A percentile compares a stretch with the other conserved stretches of the same genome.
These are phyloP conservation scores for Silurus aristotelis DNA, from an alignment of 2,797 vertebrate species.

Conservation along the genomic window DNA sequence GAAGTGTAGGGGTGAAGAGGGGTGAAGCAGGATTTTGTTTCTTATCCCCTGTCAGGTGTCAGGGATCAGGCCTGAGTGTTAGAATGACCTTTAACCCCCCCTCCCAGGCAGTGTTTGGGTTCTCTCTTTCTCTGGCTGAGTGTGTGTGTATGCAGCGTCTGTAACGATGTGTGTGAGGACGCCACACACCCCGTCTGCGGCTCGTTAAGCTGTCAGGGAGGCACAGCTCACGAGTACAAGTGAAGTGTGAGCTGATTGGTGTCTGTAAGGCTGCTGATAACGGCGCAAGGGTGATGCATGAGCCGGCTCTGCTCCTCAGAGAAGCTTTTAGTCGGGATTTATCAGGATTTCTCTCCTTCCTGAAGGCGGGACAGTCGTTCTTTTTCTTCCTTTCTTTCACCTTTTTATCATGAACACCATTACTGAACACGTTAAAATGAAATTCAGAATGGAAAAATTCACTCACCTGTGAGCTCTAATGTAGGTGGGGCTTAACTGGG, in stretches of 20 bases:
- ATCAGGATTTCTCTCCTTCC: conserved; percentile 1
- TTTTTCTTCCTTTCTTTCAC: background rate
- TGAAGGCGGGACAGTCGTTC: background rate
- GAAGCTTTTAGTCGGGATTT: background rate
- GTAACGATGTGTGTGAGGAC: conserved; percentile 72
- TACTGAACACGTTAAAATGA: too few species aligned
- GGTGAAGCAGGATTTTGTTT: background rate
- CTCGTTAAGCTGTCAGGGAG: conserved; percentile 73
- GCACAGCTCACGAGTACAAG: conserved; percentile 66
- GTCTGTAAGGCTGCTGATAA: conserved; percentile 60
- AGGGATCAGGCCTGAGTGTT: conserved; percentile 59
- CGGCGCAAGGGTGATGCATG: conserved; percentile 60
- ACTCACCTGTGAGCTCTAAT: background rate
- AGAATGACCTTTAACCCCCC: conserved; percentile 46
- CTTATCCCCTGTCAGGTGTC: conserved; percentile 56
- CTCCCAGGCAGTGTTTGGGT: conserved; percentile 62
- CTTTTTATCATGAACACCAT: too few species aligned
- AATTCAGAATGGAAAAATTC: background rate
- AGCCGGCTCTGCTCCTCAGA: background rate
- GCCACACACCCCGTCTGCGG: conserved; percentile 60
- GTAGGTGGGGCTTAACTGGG: background rate
- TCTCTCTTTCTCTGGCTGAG: conserved; percentile 51
- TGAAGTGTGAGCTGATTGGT: conserved; percentile 66
- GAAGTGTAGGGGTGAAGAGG: background rate
- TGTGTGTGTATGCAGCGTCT: conserved; percentile 50